These are phyloP conservation scores for Cosmopolites sordidus DNA, from an alignment of 2,888 invertebrate species.

Conservation along the genomic window DNA sequence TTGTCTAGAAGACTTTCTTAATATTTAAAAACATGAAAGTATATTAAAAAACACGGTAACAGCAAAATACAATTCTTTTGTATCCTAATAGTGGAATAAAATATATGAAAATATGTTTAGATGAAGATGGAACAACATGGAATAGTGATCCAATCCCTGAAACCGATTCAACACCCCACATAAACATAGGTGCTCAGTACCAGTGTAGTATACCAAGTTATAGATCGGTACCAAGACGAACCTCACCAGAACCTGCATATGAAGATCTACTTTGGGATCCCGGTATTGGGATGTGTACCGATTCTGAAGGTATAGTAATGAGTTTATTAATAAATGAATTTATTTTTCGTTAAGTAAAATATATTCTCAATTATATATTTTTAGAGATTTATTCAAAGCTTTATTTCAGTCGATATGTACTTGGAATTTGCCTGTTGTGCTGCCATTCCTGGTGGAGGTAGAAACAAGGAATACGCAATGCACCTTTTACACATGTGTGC, in stretches of 20 bases:
- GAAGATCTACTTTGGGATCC: slow-evolving; percentile 82
- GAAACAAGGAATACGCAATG: slow-evolving; percentile 89
- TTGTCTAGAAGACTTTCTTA: no score
- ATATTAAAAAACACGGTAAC: no score
- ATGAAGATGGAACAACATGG: slow-evolving; percentile 42
- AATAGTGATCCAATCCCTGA: slow-evolving; percentile 48
- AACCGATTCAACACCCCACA: slow-evolving; percentile 63
- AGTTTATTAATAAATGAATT: no score
- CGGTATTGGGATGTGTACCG: slow-evolving; percentile 67
- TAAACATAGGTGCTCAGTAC: slow-evolving; percentile 83
- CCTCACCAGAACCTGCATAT: slow-evolving; percentile 52
- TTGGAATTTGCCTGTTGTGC: slow-evolving; percentile 94
- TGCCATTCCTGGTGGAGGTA: slow-evolving; percentile 88
- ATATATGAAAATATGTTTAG: slow-evolving; percentile 28
- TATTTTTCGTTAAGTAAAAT: no score
- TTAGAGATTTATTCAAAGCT: background rate
- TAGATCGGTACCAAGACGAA: slow-evolving; percentile 47
- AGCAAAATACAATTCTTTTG: no score
- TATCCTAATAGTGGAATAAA: background rate
- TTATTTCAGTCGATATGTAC: slow-evolving; percentile 76
- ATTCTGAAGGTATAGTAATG: slow-evolving; percentile 65
- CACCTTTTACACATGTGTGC: slow-evolving; percentile 82
- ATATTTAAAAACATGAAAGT: no score
- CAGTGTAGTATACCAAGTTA: slow-evolving; percentile 74
- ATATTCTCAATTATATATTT: no score